Evolutionary conservation across 2,797 vertebrate species (phyloP).

Genomic region (Astyanax mexicanus): DNA sequence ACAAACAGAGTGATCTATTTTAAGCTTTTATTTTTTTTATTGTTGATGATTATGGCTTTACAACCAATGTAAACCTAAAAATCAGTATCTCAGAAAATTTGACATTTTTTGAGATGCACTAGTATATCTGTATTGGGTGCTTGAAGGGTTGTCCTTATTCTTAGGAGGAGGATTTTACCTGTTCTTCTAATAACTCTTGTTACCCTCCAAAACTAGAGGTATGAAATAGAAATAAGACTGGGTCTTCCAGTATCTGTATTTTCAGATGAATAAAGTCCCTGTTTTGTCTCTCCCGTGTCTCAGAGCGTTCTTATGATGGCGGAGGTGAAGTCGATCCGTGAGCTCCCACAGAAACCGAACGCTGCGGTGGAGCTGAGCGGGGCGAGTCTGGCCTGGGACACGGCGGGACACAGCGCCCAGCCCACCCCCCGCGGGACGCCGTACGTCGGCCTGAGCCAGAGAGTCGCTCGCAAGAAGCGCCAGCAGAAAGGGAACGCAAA

Average conservation of each 20-base stretch:
- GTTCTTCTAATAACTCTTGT: no score
- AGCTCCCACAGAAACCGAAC: conserved; percentile 82
- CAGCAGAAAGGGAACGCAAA: conserved; percentile 66
- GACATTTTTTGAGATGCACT: no score
- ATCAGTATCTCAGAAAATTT: no score
- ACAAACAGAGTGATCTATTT: no score
- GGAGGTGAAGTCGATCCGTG: conserved; percentile 88
- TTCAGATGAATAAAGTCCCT: neutral
- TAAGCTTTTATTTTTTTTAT: no score
- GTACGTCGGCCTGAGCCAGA: conserved; percentile 82
- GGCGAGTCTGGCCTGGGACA: conserved; percentile 92
- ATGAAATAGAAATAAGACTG: no score
- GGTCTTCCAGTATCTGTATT: neutral
- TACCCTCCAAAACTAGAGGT: no score
- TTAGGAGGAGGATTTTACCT: no score
- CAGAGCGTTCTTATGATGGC: conserved; percentile 95
- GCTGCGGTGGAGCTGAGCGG: conserved; percentile 88
- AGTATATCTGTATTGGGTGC: no score
- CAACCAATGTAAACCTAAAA: no score
- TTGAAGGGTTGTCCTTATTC: no score
- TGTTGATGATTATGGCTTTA: no score
- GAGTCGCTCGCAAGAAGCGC: conserved; percentile 57
- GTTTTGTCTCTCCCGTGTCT: conserved; percentile 3
- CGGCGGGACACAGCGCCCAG: conserved; percentile 86
- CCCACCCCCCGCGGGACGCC: conserved; percentile 87